These are phyloP conservation scores for Arothron firmamentum DNA, from an alignment of 2,113 vertebrate species.

Conservation along the genomic window DNA sequence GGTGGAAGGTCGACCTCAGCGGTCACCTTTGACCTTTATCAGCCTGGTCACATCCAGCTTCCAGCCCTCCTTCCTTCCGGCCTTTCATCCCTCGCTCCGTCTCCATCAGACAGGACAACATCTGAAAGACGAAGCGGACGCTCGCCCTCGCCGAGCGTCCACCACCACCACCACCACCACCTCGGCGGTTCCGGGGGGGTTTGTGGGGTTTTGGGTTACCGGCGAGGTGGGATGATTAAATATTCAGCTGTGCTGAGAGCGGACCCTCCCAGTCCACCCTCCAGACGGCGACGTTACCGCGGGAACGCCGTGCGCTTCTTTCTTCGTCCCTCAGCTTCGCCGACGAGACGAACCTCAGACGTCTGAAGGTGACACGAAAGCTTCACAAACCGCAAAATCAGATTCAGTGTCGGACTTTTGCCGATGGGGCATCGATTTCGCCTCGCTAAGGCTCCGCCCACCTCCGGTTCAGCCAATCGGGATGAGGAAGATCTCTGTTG, in stretches of 20 bases:
- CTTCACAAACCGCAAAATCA: no score
- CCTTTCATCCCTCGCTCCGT: no score
- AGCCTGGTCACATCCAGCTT: slow-evolving; percentile 44
- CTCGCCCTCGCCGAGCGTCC: slow-evolving; percentile 3
- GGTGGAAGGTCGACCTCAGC: not conserved
- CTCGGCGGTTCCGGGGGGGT: slow-evolving; percentile 39
- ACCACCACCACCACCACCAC: no score
- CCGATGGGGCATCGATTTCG: no score
- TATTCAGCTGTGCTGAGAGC: slow-evolving; percentile 64
- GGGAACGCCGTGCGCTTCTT: slow-evolving; percentile 27
- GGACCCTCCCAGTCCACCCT: no score
- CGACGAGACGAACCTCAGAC: not conserved
- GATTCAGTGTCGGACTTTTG: no score
- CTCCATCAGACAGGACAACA: not conserved
- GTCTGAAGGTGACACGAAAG: not conserved
- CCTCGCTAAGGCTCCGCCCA: no score
- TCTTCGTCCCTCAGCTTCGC: slow-evolving; percentile 58
- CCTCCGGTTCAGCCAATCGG: not conserved
- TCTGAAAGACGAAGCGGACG: slow-evolving; percentile 38
- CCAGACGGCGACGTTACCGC: no score
- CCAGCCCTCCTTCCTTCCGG: no score
- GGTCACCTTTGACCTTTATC: slow-evolving; percentile 7
- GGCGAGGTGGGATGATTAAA: slow-evolving; percentile 57
- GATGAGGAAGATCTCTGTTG: not conserved
- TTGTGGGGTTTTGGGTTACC: slow-evolving; percentile 58